A percentile compares a stretch with the other conserved stretches of the same genome.
Conservation (phyloP, 1,140 invertebrate species). For the Eufriesea mexicana region DNA sequence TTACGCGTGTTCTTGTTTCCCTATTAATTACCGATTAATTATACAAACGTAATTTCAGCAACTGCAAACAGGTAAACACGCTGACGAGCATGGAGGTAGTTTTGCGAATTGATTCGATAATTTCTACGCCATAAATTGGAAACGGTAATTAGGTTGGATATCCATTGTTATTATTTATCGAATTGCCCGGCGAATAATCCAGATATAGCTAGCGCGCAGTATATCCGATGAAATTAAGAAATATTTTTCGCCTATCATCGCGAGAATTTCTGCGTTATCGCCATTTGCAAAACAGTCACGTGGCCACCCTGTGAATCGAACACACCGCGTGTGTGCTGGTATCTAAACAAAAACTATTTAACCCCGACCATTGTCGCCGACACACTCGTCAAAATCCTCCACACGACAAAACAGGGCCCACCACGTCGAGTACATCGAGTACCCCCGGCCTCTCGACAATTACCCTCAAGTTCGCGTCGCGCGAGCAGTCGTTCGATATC, state of each 20-base stretch:
- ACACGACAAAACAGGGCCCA: too few species aligned
- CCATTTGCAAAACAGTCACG: too few species aligned
- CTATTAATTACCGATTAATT: not conserved
- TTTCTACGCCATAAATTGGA: conserved; percentile 3
- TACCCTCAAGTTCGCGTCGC: not conserved
- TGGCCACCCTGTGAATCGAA: too few species aligned
- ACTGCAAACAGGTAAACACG: not conserved
- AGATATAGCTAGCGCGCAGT: too few species aligned
- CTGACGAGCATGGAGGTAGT: not conserved
- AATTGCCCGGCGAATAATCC: not conserved
- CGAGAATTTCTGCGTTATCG: too few species aligned
- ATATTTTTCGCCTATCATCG: too few species aligned
- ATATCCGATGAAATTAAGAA: too few species aligned
- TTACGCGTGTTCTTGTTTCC: not conserved
- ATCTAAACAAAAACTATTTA: too few species aligned
- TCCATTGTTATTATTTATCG: not conserved
- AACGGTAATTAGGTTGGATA: not conserved
- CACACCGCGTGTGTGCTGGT: too few species aligned
- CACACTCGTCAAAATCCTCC: too few species aligned
- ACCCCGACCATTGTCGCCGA: too few species aligned
- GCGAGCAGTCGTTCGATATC: not conserved
- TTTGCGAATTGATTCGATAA: conserved; percentile 9
- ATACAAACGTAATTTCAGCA: not conserved
- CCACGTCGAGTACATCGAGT: not conserved
- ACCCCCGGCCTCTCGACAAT: not conserved